A percentile compares a stretch with the other conserved stretches of the same genome.
phyloP scores from a whole-genome alignment of 2,888 invertebrate genomes.

The Litoditis marina region DNA sequence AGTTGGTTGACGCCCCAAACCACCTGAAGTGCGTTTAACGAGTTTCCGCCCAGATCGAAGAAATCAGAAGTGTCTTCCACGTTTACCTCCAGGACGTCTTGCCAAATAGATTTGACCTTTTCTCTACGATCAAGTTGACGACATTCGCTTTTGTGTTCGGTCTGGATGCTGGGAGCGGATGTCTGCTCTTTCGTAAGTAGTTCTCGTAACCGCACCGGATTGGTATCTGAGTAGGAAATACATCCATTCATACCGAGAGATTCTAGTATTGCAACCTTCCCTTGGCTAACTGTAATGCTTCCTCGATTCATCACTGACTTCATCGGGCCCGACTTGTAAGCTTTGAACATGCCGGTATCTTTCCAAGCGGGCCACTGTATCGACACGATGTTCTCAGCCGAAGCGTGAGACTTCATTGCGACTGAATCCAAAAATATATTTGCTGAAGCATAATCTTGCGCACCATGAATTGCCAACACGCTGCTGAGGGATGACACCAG shows the following conservation, averaged over 20 bases:
- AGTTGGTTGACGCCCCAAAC: slow-evolving; percentile 45
- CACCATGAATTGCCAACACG: slow-evolving; percentile 41
- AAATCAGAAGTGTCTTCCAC: slow-evolving; percentile 33
- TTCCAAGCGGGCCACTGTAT: slow-evolving; percentile 32
- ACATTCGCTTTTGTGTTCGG: too few species aligned
- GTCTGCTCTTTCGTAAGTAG: too few species aligned
- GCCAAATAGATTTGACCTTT: slow-evolving; percentile 6
- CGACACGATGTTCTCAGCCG: slow-evolving; percentile 14
- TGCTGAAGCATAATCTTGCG: slow-evolving; percentile 46
- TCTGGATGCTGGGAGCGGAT: slow-evolving; percentile 4
- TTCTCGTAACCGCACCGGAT: too few species aligned
- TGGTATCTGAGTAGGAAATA: slow-evolving; percentile 1
- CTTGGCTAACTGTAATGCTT: slow-evolving; percentile 9
- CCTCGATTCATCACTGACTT: slow-evolving; percentile 18
- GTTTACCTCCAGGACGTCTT: slow-evolving; percentile 5
- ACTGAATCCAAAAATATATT: slow-evolving; percentile 45
- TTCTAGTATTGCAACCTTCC: slow-evolving; percentile 12
- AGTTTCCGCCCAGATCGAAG: slow-evolving; percentile 54
- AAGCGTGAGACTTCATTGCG: neutral
- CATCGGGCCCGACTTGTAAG: slow-evolving; percentile 1
- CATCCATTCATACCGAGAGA: slow-evolving; percentile 10
- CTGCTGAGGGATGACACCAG: slow-evolving; percentile 46
- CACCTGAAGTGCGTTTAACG: slow-evolving; percentile 53
- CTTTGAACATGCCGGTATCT: slow-evolving; percentile 25
- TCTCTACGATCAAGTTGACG: too few species aligned